phyloP scores from a whole-genome alignment of 1,140 invertebrate genomes.

The Doryteuthis pealeii region DNA sequence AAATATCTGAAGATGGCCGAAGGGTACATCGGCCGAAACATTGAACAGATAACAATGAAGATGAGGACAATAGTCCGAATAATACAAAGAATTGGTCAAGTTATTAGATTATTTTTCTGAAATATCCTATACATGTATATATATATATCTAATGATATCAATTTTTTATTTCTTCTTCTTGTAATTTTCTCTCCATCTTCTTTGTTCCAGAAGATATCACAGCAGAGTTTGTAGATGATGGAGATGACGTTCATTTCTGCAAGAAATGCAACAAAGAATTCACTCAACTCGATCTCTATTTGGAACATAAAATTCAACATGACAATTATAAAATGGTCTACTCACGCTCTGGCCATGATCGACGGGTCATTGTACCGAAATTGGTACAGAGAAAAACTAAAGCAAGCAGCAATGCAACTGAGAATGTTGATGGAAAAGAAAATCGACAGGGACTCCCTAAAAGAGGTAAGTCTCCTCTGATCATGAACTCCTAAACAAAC shows the following conservation, averaged over 20 bases:
- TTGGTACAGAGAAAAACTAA: conserved; percentile 31
- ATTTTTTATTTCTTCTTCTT: too few relatives aligned
- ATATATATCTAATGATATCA: too few relatives aligned
- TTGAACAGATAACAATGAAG: too few relatives aligned
- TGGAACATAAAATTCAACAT: conserved; percentile 48
- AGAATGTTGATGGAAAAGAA: conserved; percentile 8
- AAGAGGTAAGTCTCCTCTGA: background rate
- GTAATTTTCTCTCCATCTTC: too few relatives aligned
- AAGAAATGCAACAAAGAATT: conserved; percentile 46
- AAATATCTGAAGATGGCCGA: too few relatives aligned
- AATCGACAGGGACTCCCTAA: conserved; percentile 4
- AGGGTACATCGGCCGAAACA: too few relatives aligned
- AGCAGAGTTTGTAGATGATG: conserved; percentile 27
- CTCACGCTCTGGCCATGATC: conserved; percentile 29
- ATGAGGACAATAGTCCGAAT: too few relatives aligned
- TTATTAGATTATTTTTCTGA: too few relatives aligned
- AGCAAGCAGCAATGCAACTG: background rate
- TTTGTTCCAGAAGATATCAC: too few relatives aligned
- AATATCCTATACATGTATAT: too few relatives aligned
- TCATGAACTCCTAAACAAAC: too few relatives aligned
- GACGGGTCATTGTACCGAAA: conserved; percentile 35
- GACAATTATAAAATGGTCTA: conserved; percentile 45
- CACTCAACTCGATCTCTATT: conserved; percentile 38
- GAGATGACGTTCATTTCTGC: conserved; percentile 46
- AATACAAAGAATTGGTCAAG: too few relatives aligned